These are phyloP conservation scores for Drosophila kikkawai DNA, from an alignment of 1,140 invertebrate species.

Conservation along the genomic window DNA sequence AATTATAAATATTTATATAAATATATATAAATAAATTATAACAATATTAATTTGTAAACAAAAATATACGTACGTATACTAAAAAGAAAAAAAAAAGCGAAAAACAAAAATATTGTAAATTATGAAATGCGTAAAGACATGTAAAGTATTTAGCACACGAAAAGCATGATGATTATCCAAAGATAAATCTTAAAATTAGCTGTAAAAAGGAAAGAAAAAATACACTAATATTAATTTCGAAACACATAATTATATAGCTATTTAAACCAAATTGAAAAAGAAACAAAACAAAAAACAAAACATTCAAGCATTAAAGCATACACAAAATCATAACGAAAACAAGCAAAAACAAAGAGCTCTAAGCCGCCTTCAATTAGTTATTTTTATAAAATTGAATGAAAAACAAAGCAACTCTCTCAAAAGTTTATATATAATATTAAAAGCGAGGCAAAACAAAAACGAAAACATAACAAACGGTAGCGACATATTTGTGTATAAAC, in stretches of 20 bases:
- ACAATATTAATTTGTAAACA: conserved; percentile 49
- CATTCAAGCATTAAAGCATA: conserved; percentile 39
- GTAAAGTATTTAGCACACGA: conserved; percentile 73
- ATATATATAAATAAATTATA: conserved; percentile 49
- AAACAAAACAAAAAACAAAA: conserved; percentile 29
- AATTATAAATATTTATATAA: conserved; percentile 24
- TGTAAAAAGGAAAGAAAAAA: conserved; percentile 77
- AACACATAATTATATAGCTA: conserved; percentile 52
- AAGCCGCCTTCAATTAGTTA: conserved; percentile 83
- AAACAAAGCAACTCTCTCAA: conserved; percentile 58
- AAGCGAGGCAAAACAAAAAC: conserved; percentile 25
- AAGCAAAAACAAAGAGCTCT: conserved; percentile 80
- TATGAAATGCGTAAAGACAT: conserved; percentile 69
- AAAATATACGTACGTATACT: conserved; percentile 50
- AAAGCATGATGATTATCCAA: conserved; percentile 74
- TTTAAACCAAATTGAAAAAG: conserved; percentile 73
- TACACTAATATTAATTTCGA: conserved; percentile 68
- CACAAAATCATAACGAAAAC: conserved; percentile 40
- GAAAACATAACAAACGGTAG: conserved; percentile 31
- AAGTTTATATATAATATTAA: conserved; percentile 71
- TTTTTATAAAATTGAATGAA: conserved; percentile 74
- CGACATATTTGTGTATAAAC: conserved; percentile 62
- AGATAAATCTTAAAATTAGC: conserved; percentile 78
- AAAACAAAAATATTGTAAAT: conserved; percentile 58
- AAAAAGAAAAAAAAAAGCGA: not conserved